Evolutionary conservation across 1,140 invertebrate species (phyloP).

Genomic region (Mizuhopecten yessoensis): DNA sequence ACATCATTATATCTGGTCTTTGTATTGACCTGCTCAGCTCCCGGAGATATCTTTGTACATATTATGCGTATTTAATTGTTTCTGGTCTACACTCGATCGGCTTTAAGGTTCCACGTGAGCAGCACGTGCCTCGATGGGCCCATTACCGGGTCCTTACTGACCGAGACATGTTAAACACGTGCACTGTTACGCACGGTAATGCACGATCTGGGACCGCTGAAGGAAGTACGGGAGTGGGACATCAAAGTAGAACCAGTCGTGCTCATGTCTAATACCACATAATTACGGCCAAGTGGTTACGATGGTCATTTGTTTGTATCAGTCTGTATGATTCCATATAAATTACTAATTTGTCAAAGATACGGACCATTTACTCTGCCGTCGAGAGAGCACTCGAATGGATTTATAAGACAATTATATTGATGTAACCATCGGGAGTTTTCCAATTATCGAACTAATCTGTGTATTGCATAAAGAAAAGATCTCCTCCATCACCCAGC

Average conservation of each 20-base stretch:
- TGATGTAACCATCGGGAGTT: slow-evolving; percentile 31
- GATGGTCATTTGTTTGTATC: slow-evolving; percentile 23
- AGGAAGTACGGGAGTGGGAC: slow-evolving; percentile 24
- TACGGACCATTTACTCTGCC: slow-evolving; percentile 31
- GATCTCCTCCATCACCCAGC: background rate
- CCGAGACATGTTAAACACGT: slow-evolving; percentile 17
- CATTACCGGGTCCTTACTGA: slow-evolving; percentile 31
- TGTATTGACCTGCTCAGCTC: background rate
- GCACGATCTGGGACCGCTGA: background rate
- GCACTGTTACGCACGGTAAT: slow-evolving; percentile 9
- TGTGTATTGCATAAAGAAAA: slow-evolving; percentile 11
- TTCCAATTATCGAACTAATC: slow-evolving; percentile 38
- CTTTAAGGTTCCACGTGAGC: slow-evolving; percentile 22
- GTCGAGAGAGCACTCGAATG: background rate
- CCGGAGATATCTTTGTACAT: slow-evolving; percentile 2
- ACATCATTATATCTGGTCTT: background rate
- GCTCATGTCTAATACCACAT: background rate
- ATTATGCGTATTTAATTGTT: slow-evolving; percentile 13
- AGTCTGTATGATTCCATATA: slow-evolving; percentile 20
- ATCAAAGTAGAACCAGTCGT: background rate
- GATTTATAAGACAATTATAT: slow-evolving; percentile 36
- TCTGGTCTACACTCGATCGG: background rate
- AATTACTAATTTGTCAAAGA: slow-evolving; percentile 40
- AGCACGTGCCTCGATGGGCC: slow-evolving; percentile 18
- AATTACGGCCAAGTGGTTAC: background rate